A percentile compares a stretch with the other conserved stretches of the same genome.
Conservation (phyloP, 2,888 invertebrate genomes). For the Tigriopus californicus region DNA sequence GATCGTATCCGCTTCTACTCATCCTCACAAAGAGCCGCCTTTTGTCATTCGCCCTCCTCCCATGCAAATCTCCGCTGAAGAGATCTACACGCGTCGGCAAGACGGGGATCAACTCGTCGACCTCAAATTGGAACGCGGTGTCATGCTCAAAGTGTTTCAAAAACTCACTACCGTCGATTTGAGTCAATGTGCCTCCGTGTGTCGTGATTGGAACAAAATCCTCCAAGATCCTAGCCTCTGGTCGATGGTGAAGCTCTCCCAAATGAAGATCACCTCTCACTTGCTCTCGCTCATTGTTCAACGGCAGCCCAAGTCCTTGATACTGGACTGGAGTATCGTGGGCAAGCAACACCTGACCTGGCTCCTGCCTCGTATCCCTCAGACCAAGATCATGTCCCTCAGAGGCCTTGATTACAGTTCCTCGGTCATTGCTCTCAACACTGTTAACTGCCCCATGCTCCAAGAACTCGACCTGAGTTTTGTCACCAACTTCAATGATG, state of each 20-base stretch:
- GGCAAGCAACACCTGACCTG: conserved; percentile 74
- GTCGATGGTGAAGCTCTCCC: conserved; percentile 60
- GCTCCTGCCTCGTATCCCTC: conserved; percentile 68
- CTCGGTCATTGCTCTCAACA: conserved; percentile 26
- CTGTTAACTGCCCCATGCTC: conserved; percentile 19
- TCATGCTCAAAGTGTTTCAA: conserved; percentile 30
- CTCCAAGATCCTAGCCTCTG: conserved; percentile 65
- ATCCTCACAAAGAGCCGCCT: conserved; percentile 19
- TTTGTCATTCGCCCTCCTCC: conserved; percentile 22
- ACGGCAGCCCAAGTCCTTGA: conserved; percentile 64
- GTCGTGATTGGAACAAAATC: conserved; percentile 70
- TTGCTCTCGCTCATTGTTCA: conserved; percentile 65
- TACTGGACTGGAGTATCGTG: conserved; percentile 70
- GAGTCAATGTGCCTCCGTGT: conserved; percentile 47
- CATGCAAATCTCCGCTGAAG: not conserved
- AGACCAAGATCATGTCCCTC: conserved; percentile 56
- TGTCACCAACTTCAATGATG: conserved; percentile 65
- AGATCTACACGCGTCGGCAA: not conserved
- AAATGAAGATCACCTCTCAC: conserved; percentile 43
- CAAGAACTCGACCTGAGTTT: conserved; percentile 56
- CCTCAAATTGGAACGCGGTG: conserved; percentile 21
- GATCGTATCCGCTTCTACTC: conserved; percentile 4
- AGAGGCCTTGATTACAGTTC: conserved; percentile 34
- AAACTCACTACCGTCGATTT: conserved; percentile 32
- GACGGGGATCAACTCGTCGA: conserved; percentile 15